These are phyloP conservation scores for Platypus cylindrus DNA, from an alignment of 2,888 invertebrate genomes.

Conservation along the genomic window DNA sequence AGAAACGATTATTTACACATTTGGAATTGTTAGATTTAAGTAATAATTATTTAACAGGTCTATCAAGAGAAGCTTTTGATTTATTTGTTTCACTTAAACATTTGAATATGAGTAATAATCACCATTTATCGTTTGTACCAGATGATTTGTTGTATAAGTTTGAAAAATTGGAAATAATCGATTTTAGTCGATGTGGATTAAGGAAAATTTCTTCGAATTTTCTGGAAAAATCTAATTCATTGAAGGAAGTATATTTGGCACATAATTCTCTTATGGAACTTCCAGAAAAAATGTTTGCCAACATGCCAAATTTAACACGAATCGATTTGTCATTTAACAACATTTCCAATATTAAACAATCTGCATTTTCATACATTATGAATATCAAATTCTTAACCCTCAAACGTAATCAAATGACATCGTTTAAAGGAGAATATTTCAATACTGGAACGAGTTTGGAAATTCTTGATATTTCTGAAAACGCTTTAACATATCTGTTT, in stretches of 20 bases:
- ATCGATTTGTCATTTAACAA: slow-evolving; percentile 71
- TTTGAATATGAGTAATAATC: slow-evolving; percentile 66
- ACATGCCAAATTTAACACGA: slow-evolving; percentile 57
- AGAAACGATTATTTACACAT: slow-evolving; percentile 49
- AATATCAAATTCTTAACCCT: slow-evolving; percentile 59
- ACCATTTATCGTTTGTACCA: slow-evolving; percentile 50
- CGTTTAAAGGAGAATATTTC: slow-evolving; percentile 75
- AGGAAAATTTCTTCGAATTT: slow-evolving; percentile 61
- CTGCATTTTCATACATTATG: slow-evolving; percentile 66
- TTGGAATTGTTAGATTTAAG: slow-evolving; percentile 64
- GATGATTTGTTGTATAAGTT: slow-evolving; percentile 58
- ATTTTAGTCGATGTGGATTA: slow-evolving; percentile 62
- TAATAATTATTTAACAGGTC: slow-evolving; percentile 62
- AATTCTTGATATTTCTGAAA: slow-evolving; percentile 66
- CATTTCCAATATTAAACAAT: slow-evolving; percentile 60
- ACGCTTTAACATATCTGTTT: slow-evolving; percentile 69
- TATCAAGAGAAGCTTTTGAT: slow-evolving; percentile 54
- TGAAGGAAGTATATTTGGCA: slow-evolving; percentile 55
- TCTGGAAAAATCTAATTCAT: slow-evolving; percentile 50
- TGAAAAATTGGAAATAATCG: slow-evolving; percentile 52
- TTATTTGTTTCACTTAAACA: slow-evolving; percentile 53
- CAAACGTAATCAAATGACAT: slow-evolving; percentile 63
- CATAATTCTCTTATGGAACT: slow-evolving; percentile 67
- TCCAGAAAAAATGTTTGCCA: slow-evolving; percentile 62
- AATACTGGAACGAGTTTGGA: slow-evolving; percentile 72